Conservation (phyloP, 2,888 invertebrate genomes). For the Nycteola revayana region DNA sequence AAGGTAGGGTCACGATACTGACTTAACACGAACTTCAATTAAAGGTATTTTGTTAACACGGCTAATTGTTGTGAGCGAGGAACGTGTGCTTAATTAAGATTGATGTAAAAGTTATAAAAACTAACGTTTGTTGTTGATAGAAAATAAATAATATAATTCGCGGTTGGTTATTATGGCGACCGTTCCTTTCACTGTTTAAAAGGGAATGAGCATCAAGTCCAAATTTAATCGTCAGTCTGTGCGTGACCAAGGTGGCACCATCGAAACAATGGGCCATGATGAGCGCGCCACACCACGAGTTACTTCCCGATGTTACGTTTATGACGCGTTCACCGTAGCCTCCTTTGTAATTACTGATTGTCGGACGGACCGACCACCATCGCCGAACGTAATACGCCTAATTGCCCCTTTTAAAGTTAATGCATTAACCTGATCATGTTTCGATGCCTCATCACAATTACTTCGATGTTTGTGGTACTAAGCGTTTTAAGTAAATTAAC, state of each 20-base stretch:
- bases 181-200: conserved; percentile 47
- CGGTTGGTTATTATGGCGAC: conserved; percentile 30
- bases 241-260: conserved; percentile 65
- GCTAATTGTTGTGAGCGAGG: conserved; percentile 34
- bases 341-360: conserved; percentile 73
- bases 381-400: conserved; percentile 63
- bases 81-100: conserved; percentile 40
- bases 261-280: conserved; percentile 73
- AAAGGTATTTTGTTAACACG: conserved; percentile 59
- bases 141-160: conserved; percentile 11
- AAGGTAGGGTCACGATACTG: conserved; percentile 62
- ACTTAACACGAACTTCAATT: conserved; percentile 62
- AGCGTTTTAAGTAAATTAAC: conserved; percentile 51
- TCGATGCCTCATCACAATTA: conserved; percentile 51
- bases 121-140: conserved; percentile 3
- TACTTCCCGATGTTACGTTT: conserved; percentile 65
- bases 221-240: conserved; percentile 61
- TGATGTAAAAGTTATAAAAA: conserved; percentile 11
- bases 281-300: conserved; percentile 43
- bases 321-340: conserved; percentile 58
- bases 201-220: conserved; percentile 58
- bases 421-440: conserved; percentile 72
- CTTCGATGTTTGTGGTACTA: conserved; percentile 51
- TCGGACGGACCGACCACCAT: conserved; percentile 58
- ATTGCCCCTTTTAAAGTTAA: conserved; percentile 74